Conservation (phyloP, 2,888 invertebrate genomes). For the Drosophila atripex region DNA sequence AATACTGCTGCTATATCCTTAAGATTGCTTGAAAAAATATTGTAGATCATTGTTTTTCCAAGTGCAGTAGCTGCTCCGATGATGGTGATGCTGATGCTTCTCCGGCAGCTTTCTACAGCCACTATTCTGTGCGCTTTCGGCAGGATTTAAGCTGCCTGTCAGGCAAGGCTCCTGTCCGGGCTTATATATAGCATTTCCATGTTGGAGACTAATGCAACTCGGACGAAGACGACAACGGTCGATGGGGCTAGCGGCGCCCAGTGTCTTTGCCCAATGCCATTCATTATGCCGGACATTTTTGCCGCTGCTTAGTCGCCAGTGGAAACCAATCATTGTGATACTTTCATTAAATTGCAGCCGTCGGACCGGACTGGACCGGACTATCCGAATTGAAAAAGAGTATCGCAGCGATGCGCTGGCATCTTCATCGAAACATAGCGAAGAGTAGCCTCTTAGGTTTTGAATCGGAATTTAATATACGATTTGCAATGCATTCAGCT, state of each 20-base stretch:
- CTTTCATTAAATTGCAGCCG: slow-evolving; percentile 73
- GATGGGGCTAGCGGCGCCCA: slow-evolving; percentile 60
- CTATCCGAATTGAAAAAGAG: slow-evolving; percentile 1
- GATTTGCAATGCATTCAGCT: slow-evolving; percentile 50
- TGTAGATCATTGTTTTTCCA: not conserved
- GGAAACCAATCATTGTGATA: slow-evolving; percentile 80
- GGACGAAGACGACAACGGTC: slow-evolving; percentile 36
- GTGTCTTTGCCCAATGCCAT: slow-evolving; percentile 76
- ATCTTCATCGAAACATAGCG: slow-evolving; percentile 22
- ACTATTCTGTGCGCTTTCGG: slow-evolving; percentile 58
- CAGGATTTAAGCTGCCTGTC: slow-evolving; percentile 80
- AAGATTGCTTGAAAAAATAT: not conserved
- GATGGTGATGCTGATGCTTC: slow-evolving; percentile 33
- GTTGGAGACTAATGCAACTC: slow-evolving; percentile 78
- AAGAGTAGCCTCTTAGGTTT: slow-evolving; percentile 52
- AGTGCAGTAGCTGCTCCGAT: not conserved
- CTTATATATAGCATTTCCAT: slow-evolving; percentile 76
- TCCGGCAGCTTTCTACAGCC: slow-evolving; percentile 28
- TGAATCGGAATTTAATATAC: slow-evolving; percentile 74
- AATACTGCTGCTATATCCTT: no score
- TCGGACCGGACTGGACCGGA: slow-evolving; percentile 5
- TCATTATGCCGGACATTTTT: slow-evolving; percentile 74
- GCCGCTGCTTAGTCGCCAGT: slow-evolving; percentile 74
- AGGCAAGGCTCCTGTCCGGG: slow-evolving; percentile 59
- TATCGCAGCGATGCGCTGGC: slow-evolving; percentile 8